Evolutionary conservation across 2,113 vertebrate genomes (phyloP), one percentile per base, ranked within the genome.

Genomic region (Callospermophilus lateralis): DNA sequence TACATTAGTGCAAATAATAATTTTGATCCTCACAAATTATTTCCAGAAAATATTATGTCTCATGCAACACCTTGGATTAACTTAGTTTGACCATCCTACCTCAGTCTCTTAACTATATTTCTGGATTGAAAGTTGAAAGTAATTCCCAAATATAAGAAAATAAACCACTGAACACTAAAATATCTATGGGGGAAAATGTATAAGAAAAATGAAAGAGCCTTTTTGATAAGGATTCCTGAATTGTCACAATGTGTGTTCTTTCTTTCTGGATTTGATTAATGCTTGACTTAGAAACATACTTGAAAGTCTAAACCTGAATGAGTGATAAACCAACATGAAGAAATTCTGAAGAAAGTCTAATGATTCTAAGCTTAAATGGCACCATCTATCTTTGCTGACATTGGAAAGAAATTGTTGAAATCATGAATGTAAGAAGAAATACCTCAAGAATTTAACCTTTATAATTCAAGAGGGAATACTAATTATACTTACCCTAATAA

Each of bases 321-420:
- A 90, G 13, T 24, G 6, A 37, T 84, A 84, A 78, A 39, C 19
- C 19, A 39, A 13, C 17, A n/a, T 95, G 72, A 84, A 55, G 45
- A 67, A 72, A 8, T 76, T 94, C 58, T 55, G 16, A 89, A 88
- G 70, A 78, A 79, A 84, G 32, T 16, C 51, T 90, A 65, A 86
- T 48, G 26, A 51, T 19, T 84, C 26, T 53, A 53, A 39, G 26
- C 32, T 26, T 55, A 79, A 93, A 72, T 51, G 74, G 51, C 13
- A 85, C 61, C 30, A 55, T 90, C 37, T 55, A 20, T 45, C 51
- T 96, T 85, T 81, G n/a, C 32, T 94, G 73, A 77, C 12, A 63
- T 12, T 61, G 24, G n/a, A 81, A 7, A 67, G 39, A 77, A 94
- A 58, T 76, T 92, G 72, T 22, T 95, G 68, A 94, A 93, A 77